Conservation (phyloP, 2,113 vertebrate species). For the Chaetodon auriga region DNA sequence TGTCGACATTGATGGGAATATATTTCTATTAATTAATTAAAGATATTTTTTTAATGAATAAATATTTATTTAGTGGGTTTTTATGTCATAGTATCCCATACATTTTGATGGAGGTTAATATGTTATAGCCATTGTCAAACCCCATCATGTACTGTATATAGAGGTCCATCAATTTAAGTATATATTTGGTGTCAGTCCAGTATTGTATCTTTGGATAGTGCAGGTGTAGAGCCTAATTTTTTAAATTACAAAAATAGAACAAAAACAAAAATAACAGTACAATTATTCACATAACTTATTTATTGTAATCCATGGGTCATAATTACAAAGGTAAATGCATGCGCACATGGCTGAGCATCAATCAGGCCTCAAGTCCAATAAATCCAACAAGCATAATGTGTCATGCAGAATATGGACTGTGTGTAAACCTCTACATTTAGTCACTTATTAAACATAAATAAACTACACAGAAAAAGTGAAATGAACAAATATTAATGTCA, state of each 20-base stretch:
- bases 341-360: conserved; percentile 56
- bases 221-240: too few relatives aligned
- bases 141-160: too few relatives aligned
- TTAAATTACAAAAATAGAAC: neutral
- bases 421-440: conserved; percentile 47
- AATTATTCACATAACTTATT: conserved; percentile 48
- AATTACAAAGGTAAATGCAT: conserved; percentile 77
- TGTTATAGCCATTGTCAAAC: too few relatives aligned
- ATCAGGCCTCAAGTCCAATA: conserved; percentile 49
- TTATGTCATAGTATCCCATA: too few relatives aligned
- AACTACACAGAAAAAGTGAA: conserved; percentile 23
- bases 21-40: too few relatives aligned
- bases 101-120: too few relatives aligned
- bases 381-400: conserved; percentile 48
- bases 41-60: too few relatives aligned
- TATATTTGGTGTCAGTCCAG: too few relatives aligned
- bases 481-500: conserved; percentile 27
- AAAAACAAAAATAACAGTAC: neutral
- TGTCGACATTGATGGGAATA: too few relatives aligned
- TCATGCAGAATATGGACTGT: conserved; percentile 55
- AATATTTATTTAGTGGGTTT: too few relatives aligned
- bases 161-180: too few relatives aligned
- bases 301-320: conserved; percentile 70
- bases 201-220: too few relatives aligned
- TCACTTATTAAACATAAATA: conserved; percentile 18